phyloP scores from a whole-genome alignment of 2,113 vertebrate genomes.

The Cephalopterus ornatus region DNA sequence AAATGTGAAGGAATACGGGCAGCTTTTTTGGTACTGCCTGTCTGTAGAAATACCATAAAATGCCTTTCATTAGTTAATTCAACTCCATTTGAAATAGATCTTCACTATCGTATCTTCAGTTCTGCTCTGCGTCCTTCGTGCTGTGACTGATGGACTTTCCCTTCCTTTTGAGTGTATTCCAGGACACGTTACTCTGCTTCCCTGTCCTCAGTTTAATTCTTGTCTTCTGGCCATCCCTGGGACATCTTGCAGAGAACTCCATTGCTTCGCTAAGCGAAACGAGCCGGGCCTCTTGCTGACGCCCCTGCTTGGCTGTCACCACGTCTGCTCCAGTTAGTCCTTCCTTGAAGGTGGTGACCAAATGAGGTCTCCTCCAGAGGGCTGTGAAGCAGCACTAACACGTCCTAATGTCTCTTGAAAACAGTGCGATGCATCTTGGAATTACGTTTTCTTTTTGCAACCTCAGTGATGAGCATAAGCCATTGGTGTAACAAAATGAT shows the following conservation, averaged over 20 bases:
- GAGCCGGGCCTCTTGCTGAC: background rate
- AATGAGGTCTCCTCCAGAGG: background rate
- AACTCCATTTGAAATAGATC: background rate
- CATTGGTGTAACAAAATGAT: background rate
- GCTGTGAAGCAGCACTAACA: background rate
- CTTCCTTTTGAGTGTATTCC: background rate
- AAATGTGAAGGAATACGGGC: background rate
- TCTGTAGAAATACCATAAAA: background rate
- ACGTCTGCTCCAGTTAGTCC: background rate
- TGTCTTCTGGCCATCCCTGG: background rate
- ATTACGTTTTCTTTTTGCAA: background rate
- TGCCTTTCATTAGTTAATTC: background rate
- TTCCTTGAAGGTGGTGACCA: background rate
- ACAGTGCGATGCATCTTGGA: background rate
- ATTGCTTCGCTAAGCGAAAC: background rate
- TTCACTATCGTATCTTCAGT: background rate
- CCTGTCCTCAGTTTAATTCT: background rate
- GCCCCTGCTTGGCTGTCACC: background rate
- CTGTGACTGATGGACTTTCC: background rate
- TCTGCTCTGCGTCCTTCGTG: background rate
- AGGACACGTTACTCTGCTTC: background rate
- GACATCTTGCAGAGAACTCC: rapidly evolving
- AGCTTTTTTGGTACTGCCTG: background rate
- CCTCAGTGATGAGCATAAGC: background rate
- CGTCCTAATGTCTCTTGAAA: background rate